These are phyloP conservation scores for Mormyrus iriodes DNA, from an alignment of 2,113 vertebrate genomes.

Conservation along the genomic window DNA sequence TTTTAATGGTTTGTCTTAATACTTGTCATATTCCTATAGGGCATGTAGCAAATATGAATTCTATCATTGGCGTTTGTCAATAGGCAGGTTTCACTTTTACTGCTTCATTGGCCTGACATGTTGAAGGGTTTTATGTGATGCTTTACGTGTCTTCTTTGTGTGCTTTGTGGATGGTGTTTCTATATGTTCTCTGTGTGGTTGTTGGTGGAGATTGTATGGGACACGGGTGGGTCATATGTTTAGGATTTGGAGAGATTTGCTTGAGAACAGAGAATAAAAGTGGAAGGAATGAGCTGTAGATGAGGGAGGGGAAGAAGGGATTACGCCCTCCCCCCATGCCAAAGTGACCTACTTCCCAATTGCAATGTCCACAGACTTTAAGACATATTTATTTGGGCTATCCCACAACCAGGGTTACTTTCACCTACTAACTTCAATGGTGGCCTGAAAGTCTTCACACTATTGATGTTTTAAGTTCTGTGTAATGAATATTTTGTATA, in stretches of 20 bases:
- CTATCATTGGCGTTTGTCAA: neutral
- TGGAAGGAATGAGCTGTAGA: neutral
- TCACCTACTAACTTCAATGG: neutral
- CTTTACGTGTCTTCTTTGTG: neutral
- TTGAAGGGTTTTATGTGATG: too few relatives aligned
- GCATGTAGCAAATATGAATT: neutral
- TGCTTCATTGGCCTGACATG: too few relatives aligned
- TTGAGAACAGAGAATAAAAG: conserved; percentile 44
- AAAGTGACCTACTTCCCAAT: neutral
- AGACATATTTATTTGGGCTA: neutral
- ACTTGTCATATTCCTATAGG: neutral
- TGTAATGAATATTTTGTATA: neutral
- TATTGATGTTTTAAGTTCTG: neutral
- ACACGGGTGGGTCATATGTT: conserved; percentile 52
- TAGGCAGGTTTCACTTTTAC: neutral
- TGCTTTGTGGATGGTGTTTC: neutral
- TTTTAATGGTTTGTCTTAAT: neutral
- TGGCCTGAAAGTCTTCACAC: neutral
- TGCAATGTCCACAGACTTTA: neutral
- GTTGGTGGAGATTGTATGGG: conserved; percentile 44
- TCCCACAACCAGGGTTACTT: neutral
- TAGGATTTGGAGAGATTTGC: conserved; percentile 57
- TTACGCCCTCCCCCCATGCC: neutral
- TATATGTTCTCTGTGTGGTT: conserved; percentile 25
- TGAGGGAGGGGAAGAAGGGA: neutral